Percentiles rank a stretch among this genome's conserved stretches.
Conservation (phyloP, 2,888 invertebrate genomes). For the Volucella zonaria region DNA sequence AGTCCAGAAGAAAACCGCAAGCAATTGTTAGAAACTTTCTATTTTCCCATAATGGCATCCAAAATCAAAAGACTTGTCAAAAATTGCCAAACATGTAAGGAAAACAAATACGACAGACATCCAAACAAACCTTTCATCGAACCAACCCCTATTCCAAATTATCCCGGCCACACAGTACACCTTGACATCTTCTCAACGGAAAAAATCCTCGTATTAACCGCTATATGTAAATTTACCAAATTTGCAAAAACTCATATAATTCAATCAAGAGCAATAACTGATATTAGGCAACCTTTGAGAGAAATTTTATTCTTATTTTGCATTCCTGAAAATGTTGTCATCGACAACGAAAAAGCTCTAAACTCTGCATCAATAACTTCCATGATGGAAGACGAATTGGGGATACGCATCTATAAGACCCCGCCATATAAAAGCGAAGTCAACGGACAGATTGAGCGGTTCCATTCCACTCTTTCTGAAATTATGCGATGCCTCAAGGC, state of each 20-base stretch:
- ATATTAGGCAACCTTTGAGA: neutral
- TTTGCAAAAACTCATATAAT: constrained; percentile 32
- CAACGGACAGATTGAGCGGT: too few relatives aligned
- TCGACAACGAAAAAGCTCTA: constrained; percentile 15
- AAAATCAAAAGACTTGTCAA: constrained; percentile 47
- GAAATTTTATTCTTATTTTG: too few relatives aligned
- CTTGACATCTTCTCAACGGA: constrained; percentile 23
- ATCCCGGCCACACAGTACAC: constrained; percentile 23
- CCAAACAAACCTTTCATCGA: constrained; percentile 35
- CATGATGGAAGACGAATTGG: constrained; percentile 15
- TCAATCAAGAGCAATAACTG: constrained; percentile 13
- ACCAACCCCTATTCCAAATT: constrained; percentile 31
- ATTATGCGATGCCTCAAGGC: constrained; percentile 15
- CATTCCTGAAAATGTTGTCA: too few relatives aligned
- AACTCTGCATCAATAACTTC: constrained; percentile 27
- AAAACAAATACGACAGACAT: constrained; percentile 29
- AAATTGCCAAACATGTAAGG: constrained; percentile 41
- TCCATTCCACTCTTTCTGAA: neutral
- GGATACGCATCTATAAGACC: too few relatives aligned
- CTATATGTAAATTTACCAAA: constrained; percentile 39
- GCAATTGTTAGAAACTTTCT: constrained; percentile 37
- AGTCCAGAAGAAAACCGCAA: constrained; percentile 41
- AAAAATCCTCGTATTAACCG: too few relatives aligned
- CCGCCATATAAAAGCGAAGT: too few relatives aligned
- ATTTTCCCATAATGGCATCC: constrained; percentile 51